These are phyloP conservation scores for Sarcophaga rosellei DNA, from an alignment of 2,888 invertebrate genomes.

Conservation along the genomic window DNA sequence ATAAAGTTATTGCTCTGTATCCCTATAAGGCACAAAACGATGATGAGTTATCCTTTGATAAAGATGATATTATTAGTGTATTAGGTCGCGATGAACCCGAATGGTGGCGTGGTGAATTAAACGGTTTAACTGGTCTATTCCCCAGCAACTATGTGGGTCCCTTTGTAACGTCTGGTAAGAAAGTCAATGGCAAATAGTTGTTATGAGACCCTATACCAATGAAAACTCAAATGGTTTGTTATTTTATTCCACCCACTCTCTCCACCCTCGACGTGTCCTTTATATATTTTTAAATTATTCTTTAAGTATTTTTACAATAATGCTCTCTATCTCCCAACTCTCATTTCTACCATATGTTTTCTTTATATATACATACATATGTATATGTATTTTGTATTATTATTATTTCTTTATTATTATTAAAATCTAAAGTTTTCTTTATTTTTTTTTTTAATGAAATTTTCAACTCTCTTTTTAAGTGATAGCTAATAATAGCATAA, in stretches of 20 bases:
- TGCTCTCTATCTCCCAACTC: conserved; percentile 31
- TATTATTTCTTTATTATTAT: conserved; percentile 33
- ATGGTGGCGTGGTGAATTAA: conserved; percentile 98
- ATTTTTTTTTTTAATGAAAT: conserved; percentile 1
- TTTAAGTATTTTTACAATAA: conserved; percentile 57
- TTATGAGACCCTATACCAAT: not conserved
- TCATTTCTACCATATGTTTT: not conserved
- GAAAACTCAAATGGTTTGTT: conserved; percentile 25
- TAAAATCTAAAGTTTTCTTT: conserved; percentile 35
- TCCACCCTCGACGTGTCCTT: conserved; percentile 28
- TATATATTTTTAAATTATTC: conserved; percentile 33
- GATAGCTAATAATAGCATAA: not conserved
- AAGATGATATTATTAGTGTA: conserved; percentile 94
- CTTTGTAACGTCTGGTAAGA: conserved; percentile 82
- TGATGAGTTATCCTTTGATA: conserved; percentile 96
- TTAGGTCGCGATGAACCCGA: conserved; percentile 96
- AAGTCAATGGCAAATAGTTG: conserved; percentile 75
- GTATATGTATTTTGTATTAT: conserved; percentile 18
- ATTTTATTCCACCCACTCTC: conserved; percentile 16
- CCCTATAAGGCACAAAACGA: conserved; percentile 96
- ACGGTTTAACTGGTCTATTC: conserved; percentile 94
- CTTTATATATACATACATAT: too few relatives aligned
- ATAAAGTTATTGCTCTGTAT: conserved; percentile 95
- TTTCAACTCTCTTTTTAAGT: conserved; percentile 24
- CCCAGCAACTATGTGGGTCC: conserved; percentile 97